Evolutionary conservation across 1,140 invertebrate species (phyloP), one percentile per base, ranked within the genome.

Genomic region (Drosophila melanica): DNA sequence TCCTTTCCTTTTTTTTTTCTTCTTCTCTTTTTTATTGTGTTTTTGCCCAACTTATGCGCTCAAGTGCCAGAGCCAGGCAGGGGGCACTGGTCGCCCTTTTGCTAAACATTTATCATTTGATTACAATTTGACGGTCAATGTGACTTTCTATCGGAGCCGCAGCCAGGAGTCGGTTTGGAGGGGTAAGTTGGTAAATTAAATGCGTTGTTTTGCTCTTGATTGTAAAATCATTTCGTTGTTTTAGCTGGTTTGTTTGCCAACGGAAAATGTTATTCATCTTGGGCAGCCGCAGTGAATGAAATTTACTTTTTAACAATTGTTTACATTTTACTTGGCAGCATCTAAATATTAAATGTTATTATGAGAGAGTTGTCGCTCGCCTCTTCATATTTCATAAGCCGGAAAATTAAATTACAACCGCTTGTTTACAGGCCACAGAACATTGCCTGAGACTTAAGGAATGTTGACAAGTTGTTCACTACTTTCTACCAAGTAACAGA

Each of bases 81-180:
- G 41, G 45, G 41, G 33, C 41, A 18, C 60, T 67, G 57, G 37
- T 50, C 33, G 47, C 44, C 14, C 60, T 68, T 48, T 72, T 81
- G 65, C 50, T 64, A 60, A 80, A 69, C 79, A 81, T 81, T 81
- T 81, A 77, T 81, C 78, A 81, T 81, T 81, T 81, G 74, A 81
- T 81, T 81, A 81, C 79, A 77, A 77, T 81, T 81, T 81, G 79
- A 77, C 79, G 78, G 79, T 77, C 79, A 81, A 81, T 81, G 69
- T 69, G 69, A 71, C 60, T 77, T 77, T 48, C 37, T 37, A 58
- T 41, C 23, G 76, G 37, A 9, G 12, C 63, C n/a, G 35, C 23
- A 20, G 44, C 42, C 23, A 50, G 50, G 58, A 35, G 20, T 39
- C 16, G 39, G 48, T 8, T 14, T 14, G 16, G 41, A 18, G 48